phyloP scores from a whole-genome alignment of 2,113 vertebrate genomes.

The Danionella cerebrum region DNA sequence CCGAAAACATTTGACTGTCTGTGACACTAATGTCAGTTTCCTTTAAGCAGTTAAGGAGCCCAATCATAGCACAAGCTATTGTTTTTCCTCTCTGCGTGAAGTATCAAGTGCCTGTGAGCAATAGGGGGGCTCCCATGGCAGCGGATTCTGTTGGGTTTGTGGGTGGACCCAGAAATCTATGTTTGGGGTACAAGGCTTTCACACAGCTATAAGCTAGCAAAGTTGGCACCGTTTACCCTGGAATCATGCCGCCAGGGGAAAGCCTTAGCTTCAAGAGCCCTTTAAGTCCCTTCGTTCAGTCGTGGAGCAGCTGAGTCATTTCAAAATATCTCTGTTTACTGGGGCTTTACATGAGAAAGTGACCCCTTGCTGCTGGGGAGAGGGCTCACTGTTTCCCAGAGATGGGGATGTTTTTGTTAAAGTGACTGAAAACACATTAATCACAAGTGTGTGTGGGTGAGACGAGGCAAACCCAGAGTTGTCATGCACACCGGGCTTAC shows the following conservation, averaged over 20 bases:
- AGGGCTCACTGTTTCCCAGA: slow-evolving; percentile 38
- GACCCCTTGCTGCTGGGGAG: slow-evolving; percentile 28
- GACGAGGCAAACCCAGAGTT: background rate
- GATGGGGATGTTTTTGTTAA: slow-evolving; percentile 46
- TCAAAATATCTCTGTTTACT: slow-evolving; percentile 48
- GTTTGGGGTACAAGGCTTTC: slow-evolving; percentile 33
- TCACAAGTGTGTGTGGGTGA: slow-evolving; percentile 25
- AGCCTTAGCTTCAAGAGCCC: slow-evolving; percentile 20
- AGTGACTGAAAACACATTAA: slow-evolving; percentile 49
- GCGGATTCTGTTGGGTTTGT: slow-evolving; percentile 42
- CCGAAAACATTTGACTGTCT: no score
- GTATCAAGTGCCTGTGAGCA: slow-evolving; percentile 40
- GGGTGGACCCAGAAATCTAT: slow-evolving; percentile 18
- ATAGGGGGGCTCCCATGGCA: slow-evolving; percentile 36
- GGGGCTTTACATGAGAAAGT: slow-evolving; percentile 31
- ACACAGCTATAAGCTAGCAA: slow-evolving; percentile 31
- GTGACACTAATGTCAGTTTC: slow-evolving; percentile 13
- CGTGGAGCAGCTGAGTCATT: slow-evolving; percentile 52
- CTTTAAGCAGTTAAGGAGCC: slow-evolving; percentile 42
- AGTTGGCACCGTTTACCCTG: slow-evolving; percentile 40
- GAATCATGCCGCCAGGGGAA: slow-evolving; percentile 52
- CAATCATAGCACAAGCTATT: slow-evolving; percentile 43
- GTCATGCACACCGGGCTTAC: background rate
- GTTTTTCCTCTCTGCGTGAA: slow-evolving; percentile 23
- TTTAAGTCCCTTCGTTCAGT: slow-evolving; percentile 37